Percentiles rank a stretch among this genome's conserved stretches.
phyloP scores from a whole-genome alignment of 2,797 vertebrate species.

The Pyrrhura leucotis region DNA sequence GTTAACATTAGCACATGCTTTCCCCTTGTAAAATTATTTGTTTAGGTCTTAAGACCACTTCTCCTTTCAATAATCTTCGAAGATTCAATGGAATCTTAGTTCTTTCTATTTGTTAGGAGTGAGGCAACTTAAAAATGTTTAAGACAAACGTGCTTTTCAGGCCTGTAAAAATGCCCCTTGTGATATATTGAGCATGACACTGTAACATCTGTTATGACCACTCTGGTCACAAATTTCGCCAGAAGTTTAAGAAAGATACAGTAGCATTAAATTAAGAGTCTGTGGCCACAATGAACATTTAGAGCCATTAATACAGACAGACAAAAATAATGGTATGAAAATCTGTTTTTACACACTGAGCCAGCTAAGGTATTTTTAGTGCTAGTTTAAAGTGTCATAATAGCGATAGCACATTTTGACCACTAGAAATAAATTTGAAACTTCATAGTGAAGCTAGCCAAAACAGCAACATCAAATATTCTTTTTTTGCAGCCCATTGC shows the following conservation, averaged over 20 bases:
- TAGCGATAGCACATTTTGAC: not conserved
- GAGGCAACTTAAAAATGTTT: not conserved
- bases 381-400: not conserved
- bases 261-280: not conserved
- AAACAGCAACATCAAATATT: not conserved
- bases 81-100: not conserved
- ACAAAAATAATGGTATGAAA: not conserved
- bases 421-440: not conserved
- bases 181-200: not conserved
- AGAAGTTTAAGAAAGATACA: not conserved
- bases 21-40: not conserved
- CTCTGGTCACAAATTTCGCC: not conserved
- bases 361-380: not conserved
- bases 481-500: not conserved
- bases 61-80: not conserved
- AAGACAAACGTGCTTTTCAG: not conserved
- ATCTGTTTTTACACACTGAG: not conserved
- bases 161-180: not conserved
- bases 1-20: not conserved
- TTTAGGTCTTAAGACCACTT: not conserved
- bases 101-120: not conserved
- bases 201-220: not conserved
- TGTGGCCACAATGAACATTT: not conserved
- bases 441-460: not conserved
- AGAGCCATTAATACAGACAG: not conserved